Evolutionary conservation across 1,140 invertebrate species (phyloP).

Genomic region (Psix sp.): DNA sequence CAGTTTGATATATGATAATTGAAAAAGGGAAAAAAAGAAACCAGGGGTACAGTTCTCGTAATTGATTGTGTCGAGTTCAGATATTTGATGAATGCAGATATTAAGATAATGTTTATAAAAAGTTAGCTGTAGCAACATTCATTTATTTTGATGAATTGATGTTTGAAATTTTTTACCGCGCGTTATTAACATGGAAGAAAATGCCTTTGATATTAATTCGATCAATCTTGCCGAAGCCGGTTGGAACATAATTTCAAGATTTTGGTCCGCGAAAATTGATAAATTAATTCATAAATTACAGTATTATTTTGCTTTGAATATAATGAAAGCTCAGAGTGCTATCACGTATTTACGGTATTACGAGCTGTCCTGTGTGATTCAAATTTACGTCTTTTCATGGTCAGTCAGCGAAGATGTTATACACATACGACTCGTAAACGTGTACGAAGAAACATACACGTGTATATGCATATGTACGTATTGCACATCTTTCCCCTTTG

Average conservation of each 20-base stretch:
- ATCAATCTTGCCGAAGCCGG: background rate
- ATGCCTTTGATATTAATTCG: constrained; percentile 7
- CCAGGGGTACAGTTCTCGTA: constrained; percentile 22
- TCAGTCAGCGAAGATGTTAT: constrained; percentile 56
- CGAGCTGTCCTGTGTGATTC: constrained; percentile 53
- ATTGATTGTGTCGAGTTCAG: constrained; percentile 16
- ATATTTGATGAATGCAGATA: constrained; percentile 37
- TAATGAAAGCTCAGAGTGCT: constrained; percentile 21
- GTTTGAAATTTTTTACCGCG: constrained; percentile 9
- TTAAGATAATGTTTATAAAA: constrained; percentile 35
- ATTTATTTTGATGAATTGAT: constrained; percentile 38
- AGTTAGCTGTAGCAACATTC: constrained; percentile 17
- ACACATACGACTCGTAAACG: constrained; percentile 24
- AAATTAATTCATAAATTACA: constrained; percentile 39
- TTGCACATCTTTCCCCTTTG: constrained; percentile 56
- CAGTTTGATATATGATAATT: constrained; percentile 46
- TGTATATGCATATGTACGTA: constrained; percentile 47
- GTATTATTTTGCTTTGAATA: constrained; percentile 32
- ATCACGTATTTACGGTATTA: constrained; percentile 54
- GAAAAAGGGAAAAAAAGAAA: constrained; percentile 10
- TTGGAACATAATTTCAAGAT: constrained; percentile 6
- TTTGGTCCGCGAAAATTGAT: constrained; percentile 18
- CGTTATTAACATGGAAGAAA: constrained; percentile 5
- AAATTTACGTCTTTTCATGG: constrained; percentile 61
- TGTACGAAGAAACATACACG: constrained; percentile 5